A percentile compares a stretch with the other conserved stretches of the same genome.
Conservation (phyloP, 2,797 vertebrate genomes). For the Squalus acanthias region DNA sequence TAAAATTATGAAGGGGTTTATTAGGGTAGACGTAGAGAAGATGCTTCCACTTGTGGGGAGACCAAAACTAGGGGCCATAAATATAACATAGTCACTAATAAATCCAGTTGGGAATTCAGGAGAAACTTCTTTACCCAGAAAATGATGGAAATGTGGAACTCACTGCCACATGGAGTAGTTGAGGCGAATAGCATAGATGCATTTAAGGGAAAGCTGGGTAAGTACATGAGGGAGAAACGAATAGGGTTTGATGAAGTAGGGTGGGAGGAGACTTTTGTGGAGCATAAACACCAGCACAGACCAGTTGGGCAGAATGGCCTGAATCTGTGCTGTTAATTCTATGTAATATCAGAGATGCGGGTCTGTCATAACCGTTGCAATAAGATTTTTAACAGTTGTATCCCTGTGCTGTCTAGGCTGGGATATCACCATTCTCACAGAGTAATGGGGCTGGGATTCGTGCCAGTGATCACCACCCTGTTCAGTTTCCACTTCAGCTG, state of each 20-base stretch:
- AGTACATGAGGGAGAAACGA: neutral
- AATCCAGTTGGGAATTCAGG: neutral
- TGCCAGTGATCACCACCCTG: neutral
- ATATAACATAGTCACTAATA: neutral
- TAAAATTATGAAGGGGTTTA: neutral
- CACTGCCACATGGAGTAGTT: neutral
- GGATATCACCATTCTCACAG: neutral
- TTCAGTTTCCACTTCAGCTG: neutral
- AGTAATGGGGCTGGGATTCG: neutral
- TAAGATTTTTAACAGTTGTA: neutral
- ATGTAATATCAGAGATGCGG: neutral
- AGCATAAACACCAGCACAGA: neutral
- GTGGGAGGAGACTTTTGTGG: neutral
- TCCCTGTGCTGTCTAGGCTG: neutral
- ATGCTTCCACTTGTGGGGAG: neutral
- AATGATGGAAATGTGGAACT: too few relatives aligned
- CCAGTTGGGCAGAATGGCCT: neutral
- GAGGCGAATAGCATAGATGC: neutral
- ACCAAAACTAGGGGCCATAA: neutral
- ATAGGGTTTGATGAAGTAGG: neutral
- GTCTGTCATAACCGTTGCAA: neutral
- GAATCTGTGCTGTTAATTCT: neutral
- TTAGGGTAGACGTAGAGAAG: neutral
- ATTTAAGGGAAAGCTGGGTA: neutral
- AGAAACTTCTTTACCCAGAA: neutral